These are phyloP conservation scores for Lucifuga dentata DNA, from an alignment of 2,113 vertebrate species.

Conservation along the genomic window DNA sequence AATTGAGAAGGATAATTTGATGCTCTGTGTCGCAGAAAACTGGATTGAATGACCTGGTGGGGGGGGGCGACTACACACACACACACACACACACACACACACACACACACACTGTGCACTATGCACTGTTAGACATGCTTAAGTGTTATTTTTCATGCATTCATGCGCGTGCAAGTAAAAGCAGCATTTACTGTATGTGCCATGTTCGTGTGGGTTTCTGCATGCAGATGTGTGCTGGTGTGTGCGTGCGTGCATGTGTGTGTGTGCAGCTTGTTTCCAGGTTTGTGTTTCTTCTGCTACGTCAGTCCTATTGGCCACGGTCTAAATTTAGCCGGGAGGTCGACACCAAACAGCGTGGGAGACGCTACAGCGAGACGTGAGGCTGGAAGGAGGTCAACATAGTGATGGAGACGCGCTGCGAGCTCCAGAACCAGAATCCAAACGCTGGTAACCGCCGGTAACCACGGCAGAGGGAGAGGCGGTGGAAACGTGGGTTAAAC, in stretches of 20 bases:
- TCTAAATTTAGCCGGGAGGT: slow-evolving; percentile 76
- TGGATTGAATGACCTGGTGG: slow-evolving; percentile 25
- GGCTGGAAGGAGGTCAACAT: slow-evolving; percentile 65
- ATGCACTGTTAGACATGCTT: no score
- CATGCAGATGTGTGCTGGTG: neutral
- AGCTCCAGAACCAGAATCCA: slow-evolving; percentile 5
- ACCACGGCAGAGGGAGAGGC: neutral
- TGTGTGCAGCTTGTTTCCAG: slow-evolving; percentile 55
- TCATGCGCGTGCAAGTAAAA: neutral
- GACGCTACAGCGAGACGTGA: slow-evolving; percentile 53
- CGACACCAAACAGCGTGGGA: slow-evolving; percentile 61
- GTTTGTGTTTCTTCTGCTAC: slow-evolving; percentile 71
- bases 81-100: no score
- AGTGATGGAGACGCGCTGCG: slow-evolving; percentile 30
- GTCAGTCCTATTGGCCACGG: slow-evolving; percentile 63
- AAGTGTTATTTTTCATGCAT: neutral
- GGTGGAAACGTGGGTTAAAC: neutral
- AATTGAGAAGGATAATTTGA: slow-evolving; percentile 16
- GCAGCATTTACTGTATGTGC: no score
- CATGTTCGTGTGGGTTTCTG: neutral
- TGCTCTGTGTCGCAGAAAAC: slow-evolving; percentile 21
- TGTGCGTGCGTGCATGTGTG: slow-evolving; percentile 26
- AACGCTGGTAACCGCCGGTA: neutral
- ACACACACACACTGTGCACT: no score
- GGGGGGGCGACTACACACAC: neutral